A percentile compares a stretch with the other conserved stretches of the same genome.
These are phyloP conservation scores for Epistrophella euchroma DNA, from an alignment of 2,888 invertebrate genomes.

Conservation along the genomic window DNA sequence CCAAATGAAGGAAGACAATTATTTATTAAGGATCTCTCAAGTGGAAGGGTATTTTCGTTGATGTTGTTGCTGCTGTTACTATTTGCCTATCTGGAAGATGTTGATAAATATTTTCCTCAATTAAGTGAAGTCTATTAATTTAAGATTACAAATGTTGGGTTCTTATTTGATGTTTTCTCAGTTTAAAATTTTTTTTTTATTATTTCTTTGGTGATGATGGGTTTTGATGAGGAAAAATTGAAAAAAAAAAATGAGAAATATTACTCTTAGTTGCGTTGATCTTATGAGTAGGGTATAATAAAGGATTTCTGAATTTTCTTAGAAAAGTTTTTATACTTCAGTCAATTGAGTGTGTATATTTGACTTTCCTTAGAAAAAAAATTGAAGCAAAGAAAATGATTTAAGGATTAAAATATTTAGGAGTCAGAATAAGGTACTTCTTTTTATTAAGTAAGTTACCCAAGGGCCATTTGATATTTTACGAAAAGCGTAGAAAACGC, in stretches of 20 bases:
- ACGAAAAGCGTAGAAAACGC: no score
- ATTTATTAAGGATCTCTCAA: slow-evolving; percentile 10
- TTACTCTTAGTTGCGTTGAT: not conserved
- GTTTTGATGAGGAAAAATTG: not conserved
- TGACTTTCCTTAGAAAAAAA: not conserved
- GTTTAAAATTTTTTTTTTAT: not conserved
- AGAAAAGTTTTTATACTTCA: not conserved
- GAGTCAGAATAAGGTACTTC: no score
- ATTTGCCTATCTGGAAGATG: not conserved
- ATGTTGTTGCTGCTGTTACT: not conserved
- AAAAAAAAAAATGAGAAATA: not conserved
- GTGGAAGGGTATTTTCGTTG: slow-evolving; percentile 12
- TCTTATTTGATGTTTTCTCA: slow-evolving; percentile 1
- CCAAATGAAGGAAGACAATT: not conserved
- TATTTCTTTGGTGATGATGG: not conserved
- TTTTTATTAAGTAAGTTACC: no score
- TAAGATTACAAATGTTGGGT: slow-evolving; percentile 20
- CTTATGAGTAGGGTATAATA: not conserved
- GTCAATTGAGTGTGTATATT: no score
- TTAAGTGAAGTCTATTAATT: slow-evolving; percentile 31
- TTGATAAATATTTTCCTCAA: slow-evolving; percentile 25
- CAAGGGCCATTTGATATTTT: no score
- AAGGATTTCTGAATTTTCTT: not conserved
- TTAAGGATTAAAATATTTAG: no score
- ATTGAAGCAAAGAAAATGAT: no score